Evolutionary conservation across 2,888 invertebrate genomes (phyloP), one percentile per base, ranked within the genome.

Genomic region (Oasisia sp.): DNA sequence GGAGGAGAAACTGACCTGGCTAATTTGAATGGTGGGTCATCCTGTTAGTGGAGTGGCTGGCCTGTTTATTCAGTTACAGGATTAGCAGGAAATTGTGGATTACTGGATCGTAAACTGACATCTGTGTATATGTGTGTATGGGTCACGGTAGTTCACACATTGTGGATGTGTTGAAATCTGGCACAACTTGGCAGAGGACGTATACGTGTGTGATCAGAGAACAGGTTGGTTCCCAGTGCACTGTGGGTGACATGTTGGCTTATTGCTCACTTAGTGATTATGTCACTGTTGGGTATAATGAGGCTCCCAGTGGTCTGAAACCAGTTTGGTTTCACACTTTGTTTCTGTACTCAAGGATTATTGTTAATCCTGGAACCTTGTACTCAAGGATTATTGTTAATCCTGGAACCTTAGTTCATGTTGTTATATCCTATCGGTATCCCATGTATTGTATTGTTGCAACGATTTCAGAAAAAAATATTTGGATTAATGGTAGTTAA

Each of bases 61-160:
- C 14, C 74, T 74, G 74, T 74, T 74, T 74, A 74, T 74, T 74
- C 74, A 74, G 74, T 74, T 74, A 74, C 74, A 27, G 74, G 74
- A 74, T 74, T 74, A 74, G 19, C n/a, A 27, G 74, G 74, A 74
- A 19, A 74, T n/a, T 74, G 74, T 27, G 74, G 74, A 74, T 74
- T 74, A 74, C n/a, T 19, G 74, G n/a, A 19, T 74, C n/a, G 27
- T 74, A 74, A 74, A 19, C 74, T 74, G 74, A 27, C 74, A 19
- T n/a, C 27, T 74, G 74, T 74, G 19, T 74, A n/a, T 14, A 2
- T 74, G 19, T 74, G 74, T 74, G 74, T 5, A 7, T 19, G 2
- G 74, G 74, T 74, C 74, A 74, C 27, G 27, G 7, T n/a, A 19
- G 74, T 74, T 74, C 74, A 74, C 19, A n/a, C 74, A 74, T 74